Conservation (phyloP, 2,888 invertebrate genomes). For the Eupithecia exiguata region DNA sequence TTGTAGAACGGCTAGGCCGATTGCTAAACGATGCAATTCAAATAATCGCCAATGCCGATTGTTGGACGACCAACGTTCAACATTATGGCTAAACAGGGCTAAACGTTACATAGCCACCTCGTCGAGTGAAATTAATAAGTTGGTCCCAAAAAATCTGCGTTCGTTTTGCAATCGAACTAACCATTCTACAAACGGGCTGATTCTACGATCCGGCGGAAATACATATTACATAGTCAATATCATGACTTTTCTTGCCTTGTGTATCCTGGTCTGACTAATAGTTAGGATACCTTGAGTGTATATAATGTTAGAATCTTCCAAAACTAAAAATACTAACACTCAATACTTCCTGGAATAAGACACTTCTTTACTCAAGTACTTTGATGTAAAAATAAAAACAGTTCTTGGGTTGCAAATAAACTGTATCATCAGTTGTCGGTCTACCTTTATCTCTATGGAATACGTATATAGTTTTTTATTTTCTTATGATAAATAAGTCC, state of each 20-base stretch:
- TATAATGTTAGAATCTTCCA: constrained; percentile 26
- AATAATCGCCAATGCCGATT: no score
- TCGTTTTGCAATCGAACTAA: no score
- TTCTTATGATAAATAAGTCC: constrained; percentile 53
- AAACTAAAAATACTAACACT: constrained; percentile 18
- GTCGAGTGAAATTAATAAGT: no score
- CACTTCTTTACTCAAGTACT: not conserved
- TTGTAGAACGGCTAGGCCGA: no score
- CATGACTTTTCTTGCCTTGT: constrained; percentile 47
- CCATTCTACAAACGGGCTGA: no score
- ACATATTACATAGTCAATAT: constrained; percentile 22
- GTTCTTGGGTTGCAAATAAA: not conserved
- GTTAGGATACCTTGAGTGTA: constrained; percentile 23
- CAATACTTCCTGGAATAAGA: constrained; percentile 14
- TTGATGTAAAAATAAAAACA: not conserved
- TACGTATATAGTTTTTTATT: constrained; percentile 37
- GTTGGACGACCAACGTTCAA: no score
- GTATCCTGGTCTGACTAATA: constrained; percentile 40
- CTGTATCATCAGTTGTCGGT: constrained; percentile 15
- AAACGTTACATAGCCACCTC: no score
- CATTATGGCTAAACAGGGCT: no score
- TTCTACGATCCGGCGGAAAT: no score
- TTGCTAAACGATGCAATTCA: no score
- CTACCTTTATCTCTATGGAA: constrained; percentile 26
- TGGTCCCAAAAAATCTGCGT: no score